Base-by-base conservation (phyloP, 1,140 invertebrate species). In the Parapsyche elsis region DNA sequence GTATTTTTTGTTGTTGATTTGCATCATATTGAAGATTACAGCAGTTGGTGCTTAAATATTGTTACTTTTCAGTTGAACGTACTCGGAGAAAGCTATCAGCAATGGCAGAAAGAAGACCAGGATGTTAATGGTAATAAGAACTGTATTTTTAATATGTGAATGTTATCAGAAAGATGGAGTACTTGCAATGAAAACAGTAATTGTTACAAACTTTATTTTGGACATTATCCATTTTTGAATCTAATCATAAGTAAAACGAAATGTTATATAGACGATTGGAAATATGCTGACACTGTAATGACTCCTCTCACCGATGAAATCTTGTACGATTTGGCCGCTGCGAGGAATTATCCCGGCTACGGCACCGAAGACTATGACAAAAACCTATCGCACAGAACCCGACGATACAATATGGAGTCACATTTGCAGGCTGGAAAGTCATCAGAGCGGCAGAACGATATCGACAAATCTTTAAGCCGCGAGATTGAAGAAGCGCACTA, bases 341-440 rank as follows among this genome's bases (percentile, higher is more conserved):
- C 10, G 0, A 67, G 64, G 26, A 24, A 24, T 26, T 67, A 67
- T 23, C 24, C 64, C 26, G 64, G 24, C 12, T 67, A 26, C n/a
- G 64, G 10, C n/a, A 23, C 5, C 9, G 21, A 24, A 10, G 64
- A 67, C 0, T 9, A 0, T 24, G 44, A 73, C 14, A 53, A 46
- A 45, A 23, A 76, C 12, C 12, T 76, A 59, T 30, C 73, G 14
- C 73, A 57, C 24, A 76, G 46, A 76, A 57, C 26, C 0, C 23
- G 73, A 59, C 73, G 73, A 1, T 76, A 76, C n/a, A 59, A 76
- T 26, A 30, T 59, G 24, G 73, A 16, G 0, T 10, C 49, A 16
- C 26, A 24, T 38, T 7, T 38, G 30, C 30, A 38, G 1, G 30
- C 30, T 7, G 30, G 30, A 38, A 38, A 38, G 30, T 38, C 30